These are phyloP conservation scores for Caloenas nicobarica DNA, from an alignment of 2,113 vertebrate genomes.

Conservation along the genomic window DNA sequence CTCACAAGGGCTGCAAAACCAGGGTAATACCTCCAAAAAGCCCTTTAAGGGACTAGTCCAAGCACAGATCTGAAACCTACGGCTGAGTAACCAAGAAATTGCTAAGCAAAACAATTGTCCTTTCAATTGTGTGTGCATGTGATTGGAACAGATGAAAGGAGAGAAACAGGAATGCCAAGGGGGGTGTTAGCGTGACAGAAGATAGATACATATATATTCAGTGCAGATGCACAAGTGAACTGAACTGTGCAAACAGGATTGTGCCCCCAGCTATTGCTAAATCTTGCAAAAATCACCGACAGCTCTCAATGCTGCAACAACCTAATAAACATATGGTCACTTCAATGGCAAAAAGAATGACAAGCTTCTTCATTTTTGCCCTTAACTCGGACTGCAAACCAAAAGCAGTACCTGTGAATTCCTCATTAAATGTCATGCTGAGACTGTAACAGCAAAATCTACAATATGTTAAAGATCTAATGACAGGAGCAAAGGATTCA, in stretches of 20 bases:
- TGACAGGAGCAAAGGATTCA: slow-evolving; percentile 33
- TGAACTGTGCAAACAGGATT: neutral
- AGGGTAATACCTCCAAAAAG: neutral
- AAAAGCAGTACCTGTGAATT: slow-evolving; percentile 10
- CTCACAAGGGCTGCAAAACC: neutral
- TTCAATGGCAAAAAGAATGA: neutral
- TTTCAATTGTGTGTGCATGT: neutral
- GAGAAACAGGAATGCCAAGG: neutral
- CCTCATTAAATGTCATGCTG: slow-evolving; percentile 1
- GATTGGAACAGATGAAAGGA: slow-evolving; percentile 6
- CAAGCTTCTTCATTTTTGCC: neutral
- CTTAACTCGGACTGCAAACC: neutral
- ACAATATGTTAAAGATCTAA: slow-evolving; percentile 9
- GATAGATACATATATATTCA: neutral
- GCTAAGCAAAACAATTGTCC: neutral
- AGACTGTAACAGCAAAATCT: slow-evolving; percentile 10
- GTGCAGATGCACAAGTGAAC: neutral
- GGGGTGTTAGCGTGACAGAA: neutral
- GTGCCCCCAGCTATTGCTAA: neutral
- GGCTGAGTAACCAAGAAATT: slow-evolving; percentile 11
- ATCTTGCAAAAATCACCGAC: neutral
- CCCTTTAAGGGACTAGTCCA: neutral
- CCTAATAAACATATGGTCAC: neutral
- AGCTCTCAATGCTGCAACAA: neutral
- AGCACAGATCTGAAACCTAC: neutral